A percentile compares a stretch with the other conserved stretches of the same genome.
Conservation (phyloP, 2,888 invertebrate genomes). For the Sthenelais limicola region DNA sequence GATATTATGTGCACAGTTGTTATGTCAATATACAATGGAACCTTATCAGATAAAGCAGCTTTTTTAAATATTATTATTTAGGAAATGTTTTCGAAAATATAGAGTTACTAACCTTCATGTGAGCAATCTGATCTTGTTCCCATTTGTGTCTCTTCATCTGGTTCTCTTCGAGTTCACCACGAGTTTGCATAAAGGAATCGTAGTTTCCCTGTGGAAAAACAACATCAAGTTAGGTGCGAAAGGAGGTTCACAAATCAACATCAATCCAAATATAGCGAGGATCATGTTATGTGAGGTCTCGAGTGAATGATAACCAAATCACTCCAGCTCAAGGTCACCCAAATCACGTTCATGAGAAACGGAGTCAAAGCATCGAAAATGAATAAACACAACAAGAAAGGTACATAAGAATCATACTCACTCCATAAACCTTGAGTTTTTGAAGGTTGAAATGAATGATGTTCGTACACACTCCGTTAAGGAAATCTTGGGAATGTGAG, state of each 20-base stretch:
- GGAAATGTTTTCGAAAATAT: too few species aligned
- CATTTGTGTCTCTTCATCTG: conserved; percentile 99
- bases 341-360: too few species aligned
- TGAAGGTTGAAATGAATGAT: conserved; percentile 96
- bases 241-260: neutral
- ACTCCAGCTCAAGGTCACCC: too few species aligned
- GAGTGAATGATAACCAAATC: too few species aligned
- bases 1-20: conserved; percentile 44
- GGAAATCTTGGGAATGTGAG: conserved; percentile 98
- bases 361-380: too few species aligned
- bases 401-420: conserved; percentile 69
- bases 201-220: conserved; percentile 82
- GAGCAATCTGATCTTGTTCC: conserved; percentile 99
- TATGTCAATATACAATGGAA: neutral
- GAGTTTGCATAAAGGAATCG: conserved; percentile 94
- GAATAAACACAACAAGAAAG: neutral
- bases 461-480: conserved; percentile 93
- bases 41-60: too few species aligned
- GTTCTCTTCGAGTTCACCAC: conserved; percentile 95
- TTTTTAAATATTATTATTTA: too few species aligned
- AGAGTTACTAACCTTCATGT: conserved; percentile 99
- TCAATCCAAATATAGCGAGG: conserved; percentile 9
- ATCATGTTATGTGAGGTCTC: neutral
- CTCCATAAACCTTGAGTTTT: conserved; percentile 94
- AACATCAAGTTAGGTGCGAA: neutral